These are phyloP conservation scores for Corbicula japonica DNA, from an alignment of 2,888 invertebrate genomes.

Conservation along the genomic window DNA sequence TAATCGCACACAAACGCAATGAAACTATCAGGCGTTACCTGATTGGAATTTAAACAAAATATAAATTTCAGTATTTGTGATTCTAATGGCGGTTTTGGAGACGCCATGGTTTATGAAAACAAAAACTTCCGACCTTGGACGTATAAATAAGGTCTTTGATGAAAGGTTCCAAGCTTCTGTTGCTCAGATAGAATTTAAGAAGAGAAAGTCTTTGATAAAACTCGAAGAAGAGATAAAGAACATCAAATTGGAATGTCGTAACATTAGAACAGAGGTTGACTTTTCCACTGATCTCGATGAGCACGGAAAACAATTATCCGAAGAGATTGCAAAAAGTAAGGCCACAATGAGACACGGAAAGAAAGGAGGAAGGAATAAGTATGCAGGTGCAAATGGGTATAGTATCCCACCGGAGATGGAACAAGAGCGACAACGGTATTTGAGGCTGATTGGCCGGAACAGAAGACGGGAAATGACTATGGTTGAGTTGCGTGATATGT, in stretches of 20 bases:
- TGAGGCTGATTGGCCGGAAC: constrained; percentile 1
- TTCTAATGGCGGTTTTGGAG: constrained; percentile 44
- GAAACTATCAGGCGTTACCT: too few relatives aligned
- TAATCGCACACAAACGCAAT: too few relatives aligned
- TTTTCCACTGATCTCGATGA: constrained; percentile 55
- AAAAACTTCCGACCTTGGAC: constrained; percentile 50
- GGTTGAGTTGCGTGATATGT: constrained; percentile 23
- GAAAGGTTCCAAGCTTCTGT: constrained; percentile 47
- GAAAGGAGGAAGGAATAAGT: background rate
- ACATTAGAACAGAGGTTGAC: constrained; percentile 47
- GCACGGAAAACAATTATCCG: constrained; percentile 35
- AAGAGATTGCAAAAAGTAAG: constrained; percentile 33
- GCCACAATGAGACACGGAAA: background rate
- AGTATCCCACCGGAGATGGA: constrained; percentile 18
- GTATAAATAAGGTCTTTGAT: constrained; percentile 52
- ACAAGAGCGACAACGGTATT: constrained; percentile 17
- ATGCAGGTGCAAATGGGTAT: background rate
- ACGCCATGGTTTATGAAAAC: constrained; percentile 64
- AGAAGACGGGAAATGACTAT: constrained; percentile 18
- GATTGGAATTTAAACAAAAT: background rate
- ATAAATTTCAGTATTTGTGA: background rate
- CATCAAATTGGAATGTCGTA: constrained; percentile 40
- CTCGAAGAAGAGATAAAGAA: constrained; percentile 46
- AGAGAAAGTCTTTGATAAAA: constrained; percentile 45
- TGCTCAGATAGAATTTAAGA: constrained; percentile 42